These are phyloP conservation scores for Palloptera scutellata DNA, from an alignment of 2,888 invertebrate species.

Conservation along the genomic window DNA sequence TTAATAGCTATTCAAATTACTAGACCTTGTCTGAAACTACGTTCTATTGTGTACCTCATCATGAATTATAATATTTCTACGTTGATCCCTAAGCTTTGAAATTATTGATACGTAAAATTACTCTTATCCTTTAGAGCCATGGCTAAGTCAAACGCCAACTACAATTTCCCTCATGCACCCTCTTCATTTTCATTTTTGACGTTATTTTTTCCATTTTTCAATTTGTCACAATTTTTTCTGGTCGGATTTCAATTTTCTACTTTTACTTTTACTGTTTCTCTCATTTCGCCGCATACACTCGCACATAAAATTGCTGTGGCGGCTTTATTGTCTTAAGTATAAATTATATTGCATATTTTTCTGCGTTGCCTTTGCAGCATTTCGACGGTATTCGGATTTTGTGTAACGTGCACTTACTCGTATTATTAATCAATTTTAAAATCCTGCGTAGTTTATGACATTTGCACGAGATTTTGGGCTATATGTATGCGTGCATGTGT, in stretches of 20 bases:
- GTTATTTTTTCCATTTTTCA: slow-evolving; percentile 27
- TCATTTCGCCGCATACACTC: background rate
- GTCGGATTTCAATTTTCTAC: background rate
- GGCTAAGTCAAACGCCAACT: slow-evolving; percentile 5
- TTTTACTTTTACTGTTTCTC: background rate
- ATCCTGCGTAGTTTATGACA: slow-evolving; percentile 23
- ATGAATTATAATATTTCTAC: too few relatives aligned
- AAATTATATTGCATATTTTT: slow-evolving; percentile 34
- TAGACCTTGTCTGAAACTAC: too few relatives aligned
- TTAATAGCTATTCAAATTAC: too few relatives aligned
- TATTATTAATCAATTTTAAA: slow-evolving; percentile 31
- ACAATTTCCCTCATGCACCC: background rate
- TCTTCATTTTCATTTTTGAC: background rate
- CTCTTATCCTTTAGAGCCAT: slow-evolving; percentile 8
- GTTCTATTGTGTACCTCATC: too few relatives aligned
- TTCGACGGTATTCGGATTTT: slow-evolving; percentile 1
- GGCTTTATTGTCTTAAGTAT: slow-evolving; percentile 24
- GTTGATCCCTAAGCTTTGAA: slow-evolving; percentile 11
- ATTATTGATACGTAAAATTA: slow-evolving; percentile 28
- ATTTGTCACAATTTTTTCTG: slow-evolving; percentile 22
- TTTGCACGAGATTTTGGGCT: background rate
- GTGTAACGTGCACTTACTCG: slow-evolving; percentile 7
- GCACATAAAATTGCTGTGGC: background rate
- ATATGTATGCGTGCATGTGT: background rate
- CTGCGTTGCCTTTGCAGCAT: slow-evolving; percentile 13